Conservation (phyloP, 2,113 vertebrate genomes). For the Ceuthmochares aereus region DNA sequence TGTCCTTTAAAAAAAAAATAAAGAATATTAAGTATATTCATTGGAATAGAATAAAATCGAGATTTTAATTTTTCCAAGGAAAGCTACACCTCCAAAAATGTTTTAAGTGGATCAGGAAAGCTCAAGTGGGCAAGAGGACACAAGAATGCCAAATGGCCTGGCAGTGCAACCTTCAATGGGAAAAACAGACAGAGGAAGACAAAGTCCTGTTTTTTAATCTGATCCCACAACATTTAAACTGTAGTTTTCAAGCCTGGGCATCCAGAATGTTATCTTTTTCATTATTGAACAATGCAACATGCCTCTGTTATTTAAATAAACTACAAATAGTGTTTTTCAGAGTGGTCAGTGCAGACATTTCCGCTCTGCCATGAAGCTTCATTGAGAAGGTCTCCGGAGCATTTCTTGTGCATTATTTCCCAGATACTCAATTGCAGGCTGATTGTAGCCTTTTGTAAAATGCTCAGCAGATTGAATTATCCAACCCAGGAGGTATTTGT, state of each 20-base stretch:
- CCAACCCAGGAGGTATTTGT: neutral
- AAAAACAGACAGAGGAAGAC: neutral
- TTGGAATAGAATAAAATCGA: neutral
- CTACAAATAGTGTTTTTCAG: neutral
- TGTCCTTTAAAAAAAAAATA: neutral
- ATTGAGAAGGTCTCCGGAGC: neutral
- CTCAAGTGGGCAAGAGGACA: neutral
- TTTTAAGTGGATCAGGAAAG: neutral
- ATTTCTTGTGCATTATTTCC: neutral
- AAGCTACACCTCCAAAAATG: neutral
- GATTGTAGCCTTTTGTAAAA: neutral
- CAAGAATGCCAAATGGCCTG: neutral
- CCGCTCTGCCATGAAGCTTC: neutral
- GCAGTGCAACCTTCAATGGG: neutral
- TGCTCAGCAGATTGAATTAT: neutral
- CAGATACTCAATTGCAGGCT: neutral
- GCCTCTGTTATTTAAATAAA: neutral
- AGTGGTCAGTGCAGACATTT: neutral
- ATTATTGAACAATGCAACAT: neutral
- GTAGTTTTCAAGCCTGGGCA: neutral
- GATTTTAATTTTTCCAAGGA: neutral
- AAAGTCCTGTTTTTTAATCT: neutral
- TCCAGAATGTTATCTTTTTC: neutral
- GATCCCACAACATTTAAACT: neutral
- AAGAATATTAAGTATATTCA: fast-evolving